phyloP scores from a whole-genome alignment of 2,797 vertebrate species.

The Myiotriccus ornatus region DNA sequence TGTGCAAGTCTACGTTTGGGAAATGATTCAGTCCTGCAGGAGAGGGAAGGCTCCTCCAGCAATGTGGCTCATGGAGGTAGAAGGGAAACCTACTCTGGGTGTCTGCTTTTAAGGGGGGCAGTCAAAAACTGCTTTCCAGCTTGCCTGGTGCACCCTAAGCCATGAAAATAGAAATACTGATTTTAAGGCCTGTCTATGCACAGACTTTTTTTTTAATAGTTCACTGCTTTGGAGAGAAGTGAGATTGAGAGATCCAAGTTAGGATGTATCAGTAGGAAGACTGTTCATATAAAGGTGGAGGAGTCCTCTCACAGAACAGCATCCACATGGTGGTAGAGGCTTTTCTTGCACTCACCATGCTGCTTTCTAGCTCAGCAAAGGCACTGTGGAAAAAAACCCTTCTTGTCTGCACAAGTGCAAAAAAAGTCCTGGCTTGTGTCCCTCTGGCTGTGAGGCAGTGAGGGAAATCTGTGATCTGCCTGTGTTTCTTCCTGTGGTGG shows the following conservation, averaged over 20 bases:
- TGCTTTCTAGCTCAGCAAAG: constrained; percentile 1
- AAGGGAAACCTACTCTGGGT: neutral
- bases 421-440: constrained; percentile 23
- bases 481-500: neutral
- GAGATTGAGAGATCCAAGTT: neutral
- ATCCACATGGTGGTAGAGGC: neutral
- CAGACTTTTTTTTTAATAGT: neutral
- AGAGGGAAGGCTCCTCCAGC: constrained; percentile 28
- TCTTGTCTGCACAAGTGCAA: constrained; percentile 26
- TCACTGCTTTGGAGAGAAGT: neutral
- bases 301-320: neutral
- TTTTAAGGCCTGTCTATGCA: neutral
- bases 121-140: neutral
- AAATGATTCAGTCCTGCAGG: constrained; percentile 68
- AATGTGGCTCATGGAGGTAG: neutral
- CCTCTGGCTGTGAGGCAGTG: neutral
- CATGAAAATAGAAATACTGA: neutral
- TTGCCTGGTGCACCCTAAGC: neutral
- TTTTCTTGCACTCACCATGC: neutral
- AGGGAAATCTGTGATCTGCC: constrained; percentile 25
- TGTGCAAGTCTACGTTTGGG: constrained; percentile 63
- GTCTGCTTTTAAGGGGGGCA: neutral
- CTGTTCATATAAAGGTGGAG: neutral
- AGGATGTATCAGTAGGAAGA: neutral
- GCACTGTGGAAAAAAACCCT: neutral